Evolutionary conservation across 2,888 invertebrate species (phyloP).

Genomic region (Cheilosia variabilis): DNA sequence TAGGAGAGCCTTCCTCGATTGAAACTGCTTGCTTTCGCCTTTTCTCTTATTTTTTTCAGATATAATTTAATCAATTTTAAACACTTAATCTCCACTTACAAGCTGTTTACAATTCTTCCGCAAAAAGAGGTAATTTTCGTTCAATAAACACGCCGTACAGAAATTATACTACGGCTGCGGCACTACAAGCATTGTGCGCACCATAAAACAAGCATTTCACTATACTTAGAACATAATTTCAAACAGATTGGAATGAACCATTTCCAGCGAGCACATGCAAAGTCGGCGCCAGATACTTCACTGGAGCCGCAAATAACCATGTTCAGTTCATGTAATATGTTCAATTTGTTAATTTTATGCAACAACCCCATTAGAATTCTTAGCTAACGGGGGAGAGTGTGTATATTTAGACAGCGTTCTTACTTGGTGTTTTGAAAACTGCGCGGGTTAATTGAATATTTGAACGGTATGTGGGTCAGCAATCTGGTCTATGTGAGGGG

Average conservation of each 20-base stretch:
- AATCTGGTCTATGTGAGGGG: constrained; percentile 37
- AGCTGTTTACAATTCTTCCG: not conserved
- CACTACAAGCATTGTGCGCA: not conserved
- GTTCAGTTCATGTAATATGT: constrained; percentile 26
- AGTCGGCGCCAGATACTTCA: constrained; percentile 44
- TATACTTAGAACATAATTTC: constrained; percentile 3
- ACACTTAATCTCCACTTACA: not conserved
- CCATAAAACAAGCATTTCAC: not conserved
- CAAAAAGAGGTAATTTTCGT: not conserved
- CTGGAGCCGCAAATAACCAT: constrained; percentile 34
- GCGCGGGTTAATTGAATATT: constrained; percentile 3
- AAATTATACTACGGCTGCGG: not conserved
- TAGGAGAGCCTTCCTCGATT: no score
- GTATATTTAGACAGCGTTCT: constrained; percentile 6
- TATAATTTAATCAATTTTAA: not conserved
- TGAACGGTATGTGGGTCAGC: constrained; percentile 34
- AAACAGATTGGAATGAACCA: constrained; percentile 9
- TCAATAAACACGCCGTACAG: constrained; percentile 8
- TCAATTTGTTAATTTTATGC: constrained; percentile 48
- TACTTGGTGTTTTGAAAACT: not conserved
- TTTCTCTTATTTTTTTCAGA: no score
- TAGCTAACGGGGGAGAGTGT: not conserved
- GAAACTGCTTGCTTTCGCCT: no score
- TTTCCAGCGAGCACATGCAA: constrained; percentile 20
- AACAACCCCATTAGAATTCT: constrained; percentile 1